These are phyloP conservation scores for Sebastes vulpes DNA, from an alignment of 2,797 vertebrate genomes.

Conservation along the genomic window DNA sequence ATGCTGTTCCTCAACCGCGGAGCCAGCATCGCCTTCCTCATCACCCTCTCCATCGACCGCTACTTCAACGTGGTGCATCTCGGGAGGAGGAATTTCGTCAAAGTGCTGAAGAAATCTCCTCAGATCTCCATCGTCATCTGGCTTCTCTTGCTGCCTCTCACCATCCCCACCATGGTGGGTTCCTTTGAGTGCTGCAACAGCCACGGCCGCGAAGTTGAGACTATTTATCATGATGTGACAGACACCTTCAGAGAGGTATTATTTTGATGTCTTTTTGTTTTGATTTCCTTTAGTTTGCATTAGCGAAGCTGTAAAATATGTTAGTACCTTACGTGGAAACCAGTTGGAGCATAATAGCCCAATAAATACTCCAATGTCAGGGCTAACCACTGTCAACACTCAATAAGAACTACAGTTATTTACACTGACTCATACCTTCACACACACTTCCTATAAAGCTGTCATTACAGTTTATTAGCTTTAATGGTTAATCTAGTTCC, in stretches of 20 bases:
- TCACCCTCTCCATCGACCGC: slow-evolving; percentile 77
- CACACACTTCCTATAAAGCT: background rate
- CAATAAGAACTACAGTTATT: background rate
- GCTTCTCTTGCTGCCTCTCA: slow-evolving; percentile 71
- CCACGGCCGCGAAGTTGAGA: slow-evolving; percentile 15
- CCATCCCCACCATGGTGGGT: slow-evolving; percentile 68
- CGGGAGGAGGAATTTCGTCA: slow-evolving; percentile 61
- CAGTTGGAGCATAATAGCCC: background rate
- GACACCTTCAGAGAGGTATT: slow-evolving; percentile 73
- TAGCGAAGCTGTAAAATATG: background rate
- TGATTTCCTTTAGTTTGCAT: background rate
- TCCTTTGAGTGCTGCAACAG: slow-evolving; percentile 70
- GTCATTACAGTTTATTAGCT: background rate
- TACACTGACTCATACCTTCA: background rate
- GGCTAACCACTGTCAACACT: background rate
- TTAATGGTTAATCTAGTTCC: background rate
- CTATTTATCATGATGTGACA: background rate
- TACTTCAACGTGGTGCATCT: slow-evolving; percentile 83
- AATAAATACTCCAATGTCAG: too few species aligned
- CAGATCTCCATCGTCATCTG: slow-evolving; percentile 77
- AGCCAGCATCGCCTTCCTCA: slow-evolving; percentile 84
- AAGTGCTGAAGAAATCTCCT: slow-evolving; percentile 58
- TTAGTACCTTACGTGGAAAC: background rate
- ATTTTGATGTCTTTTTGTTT: background rate
- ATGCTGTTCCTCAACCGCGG: slow-evolving; percentile 82